phyloP scores from a whole-genome alignment of 2,113 vertebrate genomes.

The Labeo catla region DNA sequence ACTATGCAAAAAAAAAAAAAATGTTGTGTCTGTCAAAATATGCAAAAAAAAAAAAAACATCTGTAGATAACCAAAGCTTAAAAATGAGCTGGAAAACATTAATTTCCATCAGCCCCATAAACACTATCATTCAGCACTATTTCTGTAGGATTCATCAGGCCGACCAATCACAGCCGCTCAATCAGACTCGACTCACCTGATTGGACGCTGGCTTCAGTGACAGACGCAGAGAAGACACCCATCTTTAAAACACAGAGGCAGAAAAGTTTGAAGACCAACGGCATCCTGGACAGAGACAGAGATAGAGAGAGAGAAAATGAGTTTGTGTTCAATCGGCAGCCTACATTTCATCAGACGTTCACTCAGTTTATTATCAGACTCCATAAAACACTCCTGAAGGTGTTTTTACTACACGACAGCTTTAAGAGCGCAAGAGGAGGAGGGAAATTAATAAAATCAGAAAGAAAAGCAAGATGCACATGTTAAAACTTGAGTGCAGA shows the following conservation, averaged over 20 bases:
- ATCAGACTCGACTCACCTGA: slow-evolving; percentile 59
- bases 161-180: slow-evolving; percentile 2
- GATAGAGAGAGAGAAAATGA: slow-evolving; percentile 49
- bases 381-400: slow-evolving; percentile 41
- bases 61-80: not conserved
- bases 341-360: slow-evolving; percentile 28
- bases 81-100: not conserved
- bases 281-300: slow-evolving; percentile 43
- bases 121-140: not conserved
- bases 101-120: not conserved
- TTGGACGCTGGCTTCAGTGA: slow-evolving; percentile 35
- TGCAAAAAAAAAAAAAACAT: too few species aligned
- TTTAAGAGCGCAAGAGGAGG: slow-evolving; percentile 8
- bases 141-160: not conserved
- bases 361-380: slow-evolving; percentile 28
- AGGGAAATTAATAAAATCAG: not conserved
- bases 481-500: not conserved
- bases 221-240: not conserved
- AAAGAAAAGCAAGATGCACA: too few species aligned
- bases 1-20: not conserved
- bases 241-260: not conserved
- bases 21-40: too few species aligned
- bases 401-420: slow-evolving; percentile 37
- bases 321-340: not conserved
- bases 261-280: slow-evolving; percentile 1